Evolutionary conservation across 2,797 vertebrate genomes (phyloP).

Genomic region (Emydoidea blandingii): DNA sequence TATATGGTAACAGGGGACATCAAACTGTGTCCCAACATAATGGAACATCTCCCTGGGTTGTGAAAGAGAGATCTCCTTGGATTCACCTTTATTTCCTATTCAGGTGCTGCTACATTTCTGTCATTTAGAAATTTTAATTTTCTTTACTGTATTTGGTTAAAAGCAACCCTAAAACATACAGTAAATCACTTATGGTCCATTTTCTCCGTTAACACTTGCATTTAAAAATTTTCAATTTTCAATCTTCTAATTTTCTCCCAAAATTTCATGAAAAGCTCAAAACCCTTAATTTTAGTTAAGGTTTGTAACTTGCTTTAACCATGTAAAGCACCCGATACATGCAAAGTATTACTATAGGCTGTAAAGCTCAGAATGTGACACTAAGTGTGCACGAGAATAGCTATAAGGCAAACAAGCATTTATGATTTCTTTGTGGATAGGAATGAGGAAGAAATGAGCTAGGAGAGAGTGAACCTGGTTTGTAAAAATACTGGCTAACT

Average conservation of each 20-base stretch:
- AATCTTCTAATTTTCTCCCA: background rate
- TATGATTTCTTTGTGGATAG: background rate
- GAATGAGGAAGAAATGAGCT: background rate
- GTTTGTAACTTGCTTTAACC: background rate
- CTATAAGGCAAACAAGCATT: background rate
- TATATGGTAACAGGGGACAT: background rate
- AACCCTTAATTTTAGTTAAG: background rate
- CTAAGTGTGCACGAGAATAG: background rate
- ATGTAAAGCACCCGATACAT: background rate
- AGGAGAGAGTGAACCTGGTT: background rate
- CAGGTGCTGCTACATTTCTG: no score
- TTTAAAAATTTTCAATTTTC: background rate
- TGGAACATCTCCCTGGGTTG: background rate
- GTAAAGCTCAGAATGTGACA: background rate
- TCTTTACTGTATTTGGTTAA: background rate
- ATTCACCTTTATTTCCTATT: background rate
- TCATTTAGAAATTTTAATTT: background rate
- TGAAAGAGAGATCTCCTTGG: background rate
- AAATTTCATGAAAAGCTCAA: background rate
- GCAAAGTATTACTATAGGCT: background rate
- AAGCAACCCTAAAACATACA: background rate
- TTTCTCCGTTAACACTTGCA: background rate
- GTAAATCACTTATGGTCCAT: background rate
- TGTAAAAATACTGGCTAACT: accelerated
- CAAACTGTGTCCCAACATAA: background rate